Base-by-base conservation (phyloP, 2,113 vertebrate genomes). In the Tor tambroides region DNA sequence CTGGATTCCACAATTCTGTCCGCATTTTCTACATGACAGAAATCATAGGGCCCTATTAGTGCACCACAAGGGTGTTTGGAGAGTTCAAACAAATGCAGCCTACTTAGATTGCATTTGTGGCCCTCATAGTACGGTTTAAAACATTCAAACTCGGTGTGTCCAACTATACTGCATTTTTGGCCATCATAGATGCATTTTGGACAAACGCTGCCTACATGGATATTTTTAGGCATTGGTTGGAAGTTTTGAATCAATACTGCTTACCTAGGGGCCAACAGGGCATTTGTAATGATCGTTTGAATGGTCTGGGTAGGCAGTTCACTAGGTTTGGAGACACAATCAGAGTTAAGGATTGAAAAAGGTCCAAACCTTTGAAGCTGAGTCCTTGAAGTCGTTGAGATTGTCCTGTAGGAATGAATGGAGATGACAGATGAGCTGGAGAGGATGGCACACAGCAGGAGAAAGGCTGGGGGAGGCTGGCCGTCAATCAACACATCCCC, bases 341-440 rank as follows among this genome's bases (percentile, higher is more conserved):
- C 12, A 46, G 41, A 49, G 14, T 76, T n/a, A 49, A 49, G 26
- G n/a, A 41, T 9, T 67, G 65, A 61, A 94, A 95, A 95, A 93
- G 90, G 91, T 89, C 95, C 96, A 96, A 96, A 97, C 98, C 98
- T 99, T 99, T 97, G 96, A 93, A 92, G 97, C 94, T 89, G 98
- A 95, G 84, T 99, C 98, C 97, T 99, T 99, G 97, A 97, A 97
- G 96, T 99, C 98, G 95, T 95, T 98, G 97, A 95, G 96, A 97
- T 94, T 97, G 95, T 99, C 98, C 98, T 99, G 98, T 97, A 96
- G 97, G 97, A 97, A 99, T 99, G 98, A 99, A 99, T 93, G 97
- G 97, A 99, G 98, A 99, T 96, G 98, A 99, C 96, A 99, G 96
- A 95, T 99, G 95, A 99, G 97, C 97, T 97, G 96, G 96, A 95